These are phyloP conservation scores for Mallotus villosus DNA, from an alignment of 2,797 vertebrate species.

Conservation along the genomic window DNA sequence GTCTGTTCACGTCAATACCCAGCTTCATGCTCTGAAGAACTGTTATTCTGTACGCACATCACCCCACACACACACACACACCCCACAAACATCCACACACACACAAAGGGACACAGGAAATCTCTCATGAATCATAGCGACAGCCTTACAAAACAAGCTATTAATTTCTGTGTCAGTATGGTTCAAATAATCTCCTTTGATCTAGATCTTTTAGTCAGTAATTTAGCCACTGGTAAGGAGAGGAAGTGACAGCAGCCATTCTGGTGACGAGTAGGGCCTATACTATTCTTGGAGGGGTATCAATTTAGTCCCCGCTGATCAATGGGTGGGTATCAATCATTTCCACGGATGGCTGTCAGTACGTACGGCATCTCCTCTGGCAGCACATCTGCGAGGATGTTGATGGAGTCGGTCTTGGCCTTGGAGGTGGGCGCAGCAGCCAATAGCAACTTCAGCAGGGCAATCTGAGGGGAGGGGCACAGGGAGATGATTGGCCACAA, in stretches of 20 bases:
- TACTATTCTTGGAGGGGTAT: not conserved
- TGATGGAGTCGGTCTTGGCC: constrained; percentile 97
- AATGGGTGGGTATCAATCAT: not conserved
- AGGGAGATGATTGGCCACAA: not conserved
- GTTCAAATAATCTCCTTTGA: too few species aligned
- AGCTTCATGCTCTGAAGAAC: constrained; percentile 98
- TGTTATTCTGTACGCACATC: constrained; percentile 79
- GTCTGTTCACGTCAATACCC: constrained; percentile 95
- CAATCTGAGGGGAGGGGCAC: constrained; percentile 76
- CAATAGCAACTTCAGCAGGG: constrained; percentile 91
- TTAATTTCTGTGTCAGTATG: not conserved
- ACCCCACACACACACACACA: constrained; percentile 31
- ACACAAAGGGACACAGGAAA: not conserved
- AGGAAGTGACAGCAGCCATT: not conserved
- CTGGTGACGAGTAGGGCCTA: not conserved
- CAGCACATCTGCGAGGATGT: constrained; percentile 93
- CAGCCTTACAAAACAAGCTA: not conserved
- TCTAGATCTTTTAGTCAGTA: too few species aligned
- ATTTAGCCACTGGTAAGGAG: not conserved
- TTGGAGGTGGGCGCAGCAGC: constrained; percentile 97
- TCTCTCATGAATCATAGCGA: not conserved
- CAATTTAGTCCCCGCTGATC: not conserved
- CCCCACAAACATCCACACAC: not conserved
- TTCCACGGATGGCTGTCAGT: not conserved
- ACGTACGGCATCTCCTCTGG: constrained; percentile 99